These are phyloP conservation scores for Lasiommata megera DNA, from an alignment of 2,888 invertebrate genomes.

Conservation along the genomic window DNA sequence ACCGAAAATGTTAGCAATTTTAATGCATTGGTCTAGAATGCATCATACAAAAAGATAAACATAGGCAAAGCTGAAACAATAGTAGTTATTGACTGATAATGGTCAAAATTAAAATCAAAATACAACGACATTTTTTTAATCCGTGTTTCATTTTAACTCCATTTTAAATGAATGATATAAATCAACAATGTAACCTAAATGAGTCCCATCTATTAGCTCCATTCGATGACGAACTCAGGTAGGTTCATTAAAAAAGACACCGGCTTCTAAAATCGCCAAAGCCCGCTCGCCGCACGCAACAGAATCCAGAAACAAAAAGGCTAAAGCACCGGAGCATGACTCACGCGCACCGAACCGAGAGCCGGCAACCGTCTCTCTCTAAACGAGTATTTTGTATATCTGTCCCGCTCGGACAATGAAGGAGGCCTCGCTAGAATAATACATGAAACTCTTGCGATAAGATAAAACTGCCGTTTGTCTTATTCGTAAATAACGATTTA, in stretches of 20 bases:
- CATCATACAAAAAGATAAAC: too few relatives aligned
- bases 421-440: constrained; percentile 30
- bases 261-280: constrained; percentile 12
- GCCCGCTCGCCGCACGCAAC: constrained; percentile 19
- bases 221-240: background rate
- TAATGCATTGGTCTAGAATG: too few relatives aligned
- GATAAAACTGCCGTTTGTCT: constrained; percentile 28
- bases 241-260: constrained; percentile 2
- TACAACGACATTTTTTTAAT: too few relatives aligned
- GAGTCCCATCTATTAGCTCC: background rate
- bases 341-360: constrained; percentile 61
- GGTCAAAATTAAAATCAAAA: too few relatives aligned
- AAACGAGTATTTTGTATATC: constrained; percentile 47
- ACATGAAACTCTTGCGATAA: constrained; percentile 31
- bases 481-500: background rate
- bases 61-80: too few relatives aligned
- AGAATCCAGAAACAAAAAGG: constrained; percentile 38
- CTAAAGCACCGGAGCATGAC: constrained; percentile 62
- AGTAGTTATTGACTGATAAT: too few relatives aligned
- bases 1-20: too few relatives aligned
- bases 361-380: constrained; percentile 49
- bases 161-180: background rate
- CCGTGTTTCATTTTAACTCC: background rate
- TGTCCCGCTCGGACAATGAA: constrained; percentile 37
- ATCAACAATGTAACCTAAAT: background rate